Base-by-base conservation (phyloP, 1,140 invertebrate species). In the Drosophila busckii region DNA sequence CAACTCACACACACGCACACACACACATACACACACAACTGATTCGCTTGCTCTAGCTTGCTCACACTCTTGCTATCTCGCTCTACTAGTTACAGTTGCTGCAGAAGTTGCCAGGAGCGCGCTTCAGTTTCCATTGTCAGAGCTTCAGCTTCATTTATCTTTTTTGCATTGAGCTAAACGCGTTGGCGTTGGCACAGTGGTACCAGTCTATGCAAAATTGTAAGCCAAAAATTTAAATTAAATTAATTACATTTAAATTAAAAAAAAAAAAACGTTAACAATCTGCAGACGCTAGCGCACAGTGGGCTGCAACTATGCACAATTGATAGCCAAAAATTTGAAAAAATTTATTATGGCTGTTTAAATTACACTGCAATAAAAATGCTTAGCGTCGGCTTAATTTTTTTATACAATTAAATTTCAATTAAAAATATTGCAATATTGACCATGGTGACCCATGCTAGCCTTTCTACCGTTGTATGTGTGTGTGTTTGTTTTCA, bases 141-240 rank as follows among this genome's bases (percentile, higher is more conserved):
- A 13, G 31, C 28, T 13, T 5, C 17, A 31, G 12, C 48, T 12
- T 45, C 63, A 58, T 69, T 48, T 46, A 29, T 58, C 34, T 69
- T 54, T 49, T 29, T 29, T 20, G 28, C 26, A n/a, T n/a, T n/a
- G n/a, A n/a, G n/a, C n/a, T n/a, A n/a, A n/a, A n/a, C n/a, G n/a
- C n/a, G n/a, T n/a, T n/a, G n/a, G n/a, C n/a, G n/a, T n/a, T n/a
- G n/a, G 41, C 26, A 53, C 50, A 53, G 40, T 53, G 40, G 50
- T 9, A 7, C n/a, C n/a, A n/a, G n/a, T n/a, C n/a, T n/a, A n/a
- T n/a, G n/a, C 9, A 16, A 0, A 23, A 3, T 15, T 20, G 4
- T n/a, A 12, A n/a, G n/a, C n/a, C n/a, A n/a, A n/a, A n/a, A n/a
- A n/a, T n/a, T n/a, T n/a, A n/a, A n/a, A n/a, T n/a, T n/a, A n/a